A percentile compares a stretch with the other conserved stretches of the same genome.
These are phyloP conservation scores for Eulemur mongoz DNA, from an alignment of 2,797 vertebrate species.

Conservation along the genomic window DNA sequence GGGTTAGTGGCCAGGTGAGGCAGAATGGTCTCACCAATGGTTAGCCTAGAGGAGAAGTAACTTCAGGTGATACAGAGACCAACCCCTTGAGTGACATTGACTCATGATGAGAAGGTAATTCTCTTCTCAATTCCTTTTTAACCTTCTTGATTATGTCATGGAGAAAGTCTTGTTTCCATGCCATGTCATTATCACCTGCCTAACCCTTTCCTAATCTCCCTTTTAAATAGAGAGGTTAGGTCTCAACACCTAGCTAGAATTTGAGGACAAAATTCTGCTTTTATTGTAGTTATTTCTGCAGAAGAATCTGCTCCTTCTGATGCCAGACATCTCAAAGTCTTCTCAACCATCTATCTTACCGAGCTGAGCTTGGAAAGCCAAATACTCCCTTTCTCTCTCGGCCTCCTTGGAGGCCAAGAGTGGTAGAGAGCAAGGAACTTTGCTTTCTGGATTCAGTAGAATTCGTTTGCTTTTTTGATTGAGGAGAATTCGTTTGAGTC, in stretches of 20 bases:
- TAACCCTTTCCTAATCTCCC: conserved; percentile 1
- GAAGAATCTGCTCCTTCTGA: background rate
- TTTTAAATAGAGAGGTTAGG: background rate
- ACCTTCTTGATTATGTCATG: background rate
- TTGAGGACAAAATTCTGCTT: background rate
- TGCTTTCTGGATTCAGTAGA: background rate
- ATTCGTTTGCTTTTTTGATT: background rate
- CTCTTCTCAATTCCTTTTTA: background rate
- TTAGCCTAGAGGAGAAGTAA: background rate
- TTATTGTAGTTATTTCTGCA: background rate
- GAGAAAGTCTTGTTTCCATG: conserved; percentile 9
- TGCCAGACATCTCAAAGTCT: background rate
- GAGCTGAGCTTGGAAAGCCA: background rate
- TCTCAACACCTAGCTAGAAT: background rate
- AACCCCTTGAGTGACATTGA: background rate
- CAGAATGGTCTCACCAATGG: background rate
- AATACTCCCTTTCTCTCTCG: too few species aligned
- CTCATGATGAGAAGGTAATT: background rate
- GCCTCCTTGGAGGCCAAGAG: background rate
- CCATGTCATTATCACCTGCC: background rate
- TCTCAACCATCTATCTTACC: background rate
- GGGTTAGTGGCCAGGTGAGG: background rate
- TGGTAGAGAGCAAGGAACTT: background rate
- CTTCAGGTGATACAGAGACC: background rate
- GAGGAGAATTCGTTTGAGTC: background rate